Evolutionary conservation across 2,797 vertebrate species (phyloP).

Genomic region (Sylvia borin): DNA sequence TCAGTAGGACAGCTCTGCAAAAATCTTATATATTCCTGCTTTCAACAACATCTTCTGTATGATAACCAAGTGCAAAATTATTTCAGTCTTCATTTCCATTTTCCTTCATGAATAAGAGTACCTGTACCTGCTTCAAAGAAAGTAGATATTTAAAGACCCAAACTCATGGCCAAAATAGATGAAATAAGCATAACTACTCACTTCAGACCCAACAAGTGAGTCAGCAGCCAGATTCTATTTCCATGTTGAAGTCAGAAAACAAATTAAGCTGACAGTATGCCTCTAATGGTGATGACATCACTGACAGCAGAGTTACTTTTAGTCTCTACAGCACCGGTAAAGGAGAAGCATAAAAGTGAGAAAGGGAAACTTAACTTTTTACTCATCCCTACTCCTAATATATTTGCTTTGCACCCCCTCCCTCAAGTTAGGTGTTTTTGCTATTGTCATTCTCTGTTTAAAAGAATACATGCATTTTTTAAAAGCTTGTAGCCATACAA

Average conservation of each 20-base stretch:
- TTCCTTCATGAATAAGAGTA: neutral
- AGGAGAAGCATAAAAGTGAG: neutral
- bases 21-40: neutral
- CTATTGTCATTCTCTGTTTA: neutral
- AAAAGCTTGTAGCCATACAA: neutral
- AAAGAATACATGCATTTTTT: neutral
- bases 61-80: neutral
- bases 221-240: conserved; percentile 56
- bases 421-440: neutral
- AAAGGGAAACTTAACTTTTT: neutral
- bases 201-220: conserved; percentile 44
- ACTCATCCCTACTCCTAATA: neutral
- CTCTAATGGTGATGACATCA: conserved; percentile 38
- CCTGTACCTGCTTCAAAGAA: neutral
- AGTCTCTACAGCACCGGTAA: neutral
- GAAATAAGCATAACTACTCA: conserved; percentile 3
- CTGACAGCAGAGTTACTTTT: conserved; percentile 31
- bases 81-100: neutral
- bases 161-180: neutral
- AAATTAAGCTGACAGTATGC: conserved; percentile 43
- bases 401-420: neutral
- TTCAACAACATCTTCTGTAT: neutral
- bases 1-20: neutral
- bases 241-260: conserved; percentile 43
- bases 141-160: neutral